phyloP scores from a whole-genome alignment of 2,113 vertebrate genomes.

The Strix uralensis region DNA sequence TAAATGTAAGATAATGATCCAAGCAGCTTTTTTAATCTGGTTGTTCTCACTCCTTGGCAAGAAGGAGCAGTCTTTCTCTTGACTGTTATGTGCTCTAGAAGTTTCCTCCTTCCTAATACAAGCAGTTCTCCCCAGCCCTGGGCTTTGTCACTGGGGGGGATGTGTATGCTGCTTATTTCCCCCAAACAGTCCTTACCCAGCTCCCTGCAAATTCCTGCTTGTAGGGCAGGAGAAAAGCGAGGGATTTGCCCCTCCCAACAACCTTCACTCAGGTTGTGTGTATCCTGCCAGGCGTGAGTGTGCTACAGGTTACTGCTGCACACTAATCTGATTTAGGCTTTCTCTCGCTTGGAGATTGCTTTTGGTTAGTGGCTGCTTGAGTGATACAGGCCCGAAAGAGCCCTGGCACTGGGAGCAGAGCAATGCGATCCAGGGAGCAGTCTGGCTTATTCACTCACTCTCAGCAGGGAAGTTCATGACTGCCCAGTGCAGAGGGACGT shows the following conservation, averaged over 20 bases:
- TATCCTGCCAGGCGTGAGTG: accelerated
- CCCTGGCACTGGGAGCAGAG: background rate
- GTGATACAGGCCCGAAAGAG: background rate
- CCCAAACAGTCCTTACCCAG: background rate
- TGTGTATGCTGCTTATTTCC: background rate
- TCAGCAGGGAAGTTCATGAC: background rate
- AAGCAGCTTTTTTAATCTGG: background rate
- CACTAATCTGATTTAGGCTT: accelerated
- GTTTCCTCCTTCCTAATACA: background rate
- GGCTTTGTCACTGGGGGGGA: background rate
- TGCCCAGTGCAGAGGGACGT: background rate
- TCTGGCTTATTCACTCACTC: accelerated
- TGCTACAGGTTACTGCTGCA: background rate
- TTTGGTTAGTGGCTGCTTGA: background rate
- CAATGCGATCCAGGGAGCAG: accelerated
- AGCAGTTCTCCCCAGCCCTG: accelerated
- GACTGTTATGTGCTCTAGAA: background rate
- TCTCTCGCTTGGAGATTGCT: accelerated
- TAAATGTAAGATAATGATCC: background rate
- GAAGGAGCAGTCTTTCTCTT: background rate
- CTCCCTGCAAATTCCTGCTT: background rate
- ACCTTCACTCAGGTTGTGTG: background rate
- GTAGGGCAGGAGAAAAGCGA: accelerated
- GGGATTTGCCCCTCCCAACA: background rate
- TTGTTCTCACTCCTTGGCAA: background rate